Percentiles rank a stretch among this genome's conserved stretches.
Conservation (phyloP, 2,888 invertebrate species). For the Ochropleura plecta region DNA sequence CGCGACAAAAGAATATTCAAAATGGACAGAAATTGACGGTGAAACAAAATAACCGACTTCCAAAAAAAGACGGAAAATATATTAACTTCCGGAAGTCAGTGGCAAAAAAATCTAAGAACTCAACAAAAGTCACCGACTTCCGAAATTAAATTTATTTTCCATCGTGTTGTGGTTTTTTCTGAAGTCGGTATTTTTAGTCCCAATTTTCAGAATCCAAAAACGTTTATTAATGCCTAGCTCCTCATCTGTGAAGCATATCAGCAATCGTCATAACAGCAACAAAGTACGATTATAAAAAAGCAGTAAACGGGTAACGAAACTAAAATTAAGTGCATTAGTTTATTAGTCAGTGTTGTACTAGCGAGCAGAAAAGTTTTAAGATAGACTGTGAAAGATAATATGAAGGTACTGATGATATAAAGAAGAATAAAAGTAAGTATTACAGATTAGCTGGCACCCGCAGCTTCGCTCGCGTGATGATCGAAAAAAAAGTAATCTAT, state of each 20-base stretch:
- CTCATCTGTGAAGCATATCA: slow-evolving; percentile 31
- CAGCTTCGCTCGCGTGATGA: no score
- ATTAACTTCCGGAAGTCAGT: no score
- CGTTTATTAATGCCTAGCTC: slow-evolving; percentile 12
- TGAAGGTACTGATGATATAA: not conserved
- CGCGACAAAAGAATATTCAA: not conserved
- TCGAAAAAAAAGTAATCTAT: no score
- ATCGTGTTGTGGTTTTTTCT: no score
- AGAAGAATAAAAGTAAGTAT: no score
- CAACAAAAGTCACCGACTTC: no score
- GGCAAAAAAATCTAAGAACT: no score
- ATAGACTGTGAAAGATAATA: not conserved
- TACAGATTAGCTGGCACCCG: no score
- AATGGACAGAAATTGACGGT: not conserved
- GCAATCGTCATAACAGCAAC: slow-evolving; percentile 78
- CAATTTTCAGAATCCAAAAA: not conserved
- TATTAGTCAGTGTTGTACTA: slow-evolving; percentile 81
- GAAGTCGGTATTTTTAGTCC: no score
- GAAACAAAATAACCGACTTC: not conserved
- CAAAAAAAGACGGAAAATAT: no score
- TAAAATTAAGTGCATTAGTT: slow-evolving; percentile 88
- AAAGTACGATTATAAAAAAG: slow-evolving; percentile 87
- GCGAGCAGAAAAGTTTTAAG: slow-evolving; percentile 66
- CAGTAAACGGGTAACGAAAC: slow-evolving; percentile 81
- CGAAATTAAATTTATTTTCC: no score